These are phyloP conservation scores for Thymelicus acteon DNA, from an alignment of 2,888 invertebrate genomes.

Conservation along the genomic window DNA sequence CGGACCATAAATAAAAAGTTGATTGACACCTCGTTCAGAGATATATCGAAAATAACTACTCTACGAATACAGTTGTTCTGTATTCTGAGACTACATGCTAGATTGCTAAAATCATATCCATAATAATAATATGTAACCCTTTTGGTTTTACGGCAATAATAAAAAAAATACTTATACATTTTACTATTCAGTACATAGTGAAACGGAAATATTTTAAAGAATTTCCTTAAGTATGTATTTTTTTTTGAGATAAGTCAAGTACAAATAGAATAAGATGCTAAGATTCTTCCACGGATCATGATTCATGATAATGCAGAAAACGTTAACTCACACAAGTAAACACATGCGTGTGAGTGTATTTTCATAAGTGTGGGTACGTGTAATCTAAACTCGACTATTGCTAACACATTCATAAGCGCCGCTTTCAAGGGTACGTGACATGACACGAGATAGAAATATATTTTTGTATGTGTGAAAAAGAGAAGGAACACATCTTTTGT, in stretches of 20 bases:
- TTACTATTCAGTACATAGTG: too few species aligned
- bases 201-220: too few species aligned
- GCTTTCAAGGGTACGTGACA: slow-evolving; percentile 74
- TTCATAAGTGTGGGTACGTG: slow-evolving; percentile 42
- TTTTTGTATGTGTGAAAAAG: slow-evolving; percentile 56
- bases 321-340: slow-evolving; percentile 53
- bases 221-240: neutral
- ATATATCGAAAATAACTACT: too few species aligned
- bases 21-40: too few species aligned
- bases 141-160: too few species aligned
- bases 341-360: slow-evolving; percentile 41
- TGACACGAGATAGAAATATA: slow-evolving; percentile 66
- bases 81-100: too few species aligned
- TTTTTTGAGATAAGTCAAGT: slow-evolving; percentile 30
- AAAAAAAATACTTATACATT: too few species aligned
- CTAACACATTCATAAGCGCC: slow-evolving; percentile 70
- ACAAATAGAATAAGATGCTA: slow-evolving; percentile 41
- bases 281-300: slow-evolving; percentile 50
- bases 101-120: too few species aligned
- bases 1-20: too few species aligned
- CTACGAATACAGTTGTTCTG: too few species aligned
- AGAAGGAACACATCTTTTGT: slow-evolving; percentile 72
- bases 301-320: slow-evolving; percentile 55
- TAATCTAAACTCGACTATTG: slow-evolving; percentile 58
- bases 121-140: too few species aligned